phyloP scores from a whole-genome alignment of 2,113 vertebrate species.

The Xiphorhynchus elegans region DNA sequence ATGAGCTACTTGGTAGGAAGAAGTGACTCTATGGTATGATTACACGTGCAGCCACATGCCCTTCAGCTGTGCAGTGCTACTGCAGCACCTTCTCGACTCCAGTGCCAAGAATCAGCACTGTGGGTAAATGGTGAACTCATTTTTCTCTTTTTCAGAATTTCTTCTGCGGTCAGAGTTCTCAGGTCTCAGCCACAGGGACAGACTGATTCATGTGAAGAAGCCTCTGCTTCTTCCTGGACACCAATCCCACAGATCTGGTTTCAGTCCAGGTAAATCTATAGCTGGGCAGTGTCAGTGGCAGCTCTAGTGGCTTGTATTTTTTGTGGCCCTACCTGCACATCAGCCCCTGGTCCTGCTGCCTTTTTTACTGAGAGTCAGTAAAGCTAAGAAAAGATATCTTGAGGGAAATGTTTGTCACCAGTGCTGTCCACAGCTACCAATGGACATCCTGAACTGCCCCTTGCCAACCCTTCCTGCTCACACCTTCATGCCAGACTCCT shows the following conservation, averaged over 20 bases:
- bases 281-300: not conserved
- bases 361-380: not conserved
- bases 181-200: not conserved
- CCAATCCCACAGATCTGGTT: not conserved
- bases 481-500: slow-evolving; percentile 57
- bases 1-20: not conserved
- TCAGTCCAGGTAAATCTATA: not conserved
- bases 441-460: not conserved
- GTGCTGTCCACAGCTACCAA: not conserved
- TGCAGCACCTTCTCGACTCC: not conserved
- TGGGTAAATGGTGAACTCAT: not conserved
- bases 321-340: not conserved
- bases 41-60: not conserved
- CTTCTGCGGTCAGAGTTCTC: not conserved
- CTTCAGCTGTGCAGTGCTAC: not conserved
- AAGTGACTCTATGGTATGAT: not conserved
- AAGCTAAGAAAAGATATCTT: not conserved
- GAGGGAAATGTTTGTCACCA: not conserved
- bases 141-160: not conserved
- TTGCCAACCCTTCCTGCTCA: not conserved
- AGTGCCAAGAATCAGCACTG: not conserved
- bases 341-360: not conserved
- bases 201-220: not conserved
- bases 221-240: not conserved
- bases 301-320: not conserved